phyloP scores from a whole-genome alignment of 2,797 vertebrate species.

The Poecilia gillii region DNA sequence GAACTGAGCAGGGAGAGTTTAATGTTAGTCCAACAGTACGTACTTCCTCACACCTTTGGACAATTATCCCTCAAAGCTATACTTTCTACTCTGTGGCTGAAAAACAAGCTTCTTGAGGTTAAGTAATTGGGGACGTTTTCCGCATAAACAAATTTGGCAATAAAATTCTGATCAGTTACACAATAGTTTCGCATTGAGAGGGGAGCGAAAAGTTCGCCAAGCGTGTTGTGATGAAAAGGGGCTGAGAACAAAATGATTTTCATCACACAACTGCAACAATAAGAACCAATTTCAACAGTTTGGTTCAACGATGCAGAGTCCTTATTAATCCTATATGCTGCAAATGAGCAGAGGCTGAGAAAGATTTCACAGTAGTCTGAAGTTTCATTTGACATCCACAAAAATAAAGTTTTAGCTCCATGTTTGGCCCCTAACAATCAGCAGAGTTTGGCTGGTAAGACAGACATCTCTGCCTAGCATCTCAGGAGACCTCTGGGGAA shows the following conservation, averaged over 20 bases:
- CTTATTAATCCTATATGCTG: background rate
- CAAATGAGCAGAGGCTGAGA: background rate
- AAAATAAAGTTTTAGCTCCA: background rate
- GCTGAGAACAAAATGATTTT: background rate
- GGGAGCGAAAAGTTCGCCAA: background rate
- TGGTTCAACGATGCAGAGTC: background rate
- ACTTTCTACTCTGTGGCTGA: too few relatives aligned
- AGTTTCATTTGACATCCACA: background rate
- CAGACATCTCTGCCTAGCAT: background rate
- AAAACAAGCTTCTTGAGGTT: too few relatives aligned
- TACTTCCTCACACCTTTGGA: too few relatives aligned
- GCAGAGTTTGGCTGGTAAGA: background rate
- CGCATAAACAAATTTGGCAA: too few relatives aligned
- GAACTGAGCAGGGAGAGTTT: too few relatives aligned
- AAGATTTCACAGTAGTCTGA: background rate
- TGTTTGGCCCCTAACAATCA: background rate
- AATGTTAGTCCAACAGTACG: too few relatives aligned
- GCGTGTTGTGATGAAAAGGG: background rate
- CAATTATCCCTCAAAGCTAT: too few relatives aligned
- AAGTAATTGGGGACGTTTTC: too few relatives aligned
- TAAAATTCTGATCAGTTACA: background rate
- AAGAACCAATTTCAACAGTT: background rate
- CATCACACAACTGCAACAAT: background rate
- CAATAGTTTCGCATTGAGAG: background rate
- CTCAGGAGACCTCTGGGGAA: background rate